Conservation (phyloP, 2,113 vertebrate species). For the Rattus rattus region DNA sequence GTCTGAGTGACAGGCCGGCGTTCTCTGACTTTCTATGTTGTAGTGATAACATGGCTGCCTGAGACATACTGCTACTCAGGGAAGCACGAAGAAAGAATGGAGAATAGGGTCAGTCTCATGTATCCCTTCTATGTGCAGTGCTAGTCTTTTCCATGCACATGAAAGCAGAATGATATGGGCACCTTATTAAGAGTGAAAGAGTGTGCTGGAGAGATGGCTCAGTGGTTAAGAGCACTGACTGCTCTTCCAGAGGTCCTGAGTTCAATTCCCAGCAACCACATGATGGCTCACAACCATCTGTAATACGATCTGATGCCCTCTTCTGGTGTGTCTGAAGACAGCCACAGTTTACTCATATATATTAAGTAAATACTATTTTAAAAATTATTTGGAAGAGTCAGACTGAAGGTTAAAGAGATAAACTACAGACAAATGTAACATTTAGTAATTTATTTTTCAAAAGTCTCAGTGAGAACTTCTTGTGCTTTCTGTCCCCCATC, state of each 20-base stretch:
- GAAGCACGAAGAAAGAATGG: neutral
- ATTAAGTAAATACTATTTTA: no score
- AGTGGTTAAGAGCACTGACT: no score
- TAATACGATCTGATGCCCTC: no score
- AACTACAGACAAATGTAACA: neutral
- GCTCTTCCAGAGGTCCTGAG: no score
- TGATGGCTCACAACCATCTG: no score
- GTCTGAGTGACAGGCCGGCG: neutral
- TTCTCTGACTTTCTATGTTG: neutral
- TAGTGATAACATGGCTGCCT: neutral
- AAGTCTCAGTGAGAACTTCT: neutral
- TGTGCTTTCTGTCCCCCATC: neutral
- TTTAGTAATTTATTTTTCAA: neutral
- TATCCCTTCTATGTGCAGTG: slow-evolving; percentile 25
- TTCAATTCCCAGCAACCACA: no score
- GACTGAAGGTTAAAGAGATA: neutral
- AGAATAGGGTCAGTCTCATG: slow-evolving; percentile 15
- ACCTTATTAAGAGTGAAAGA: neutral
- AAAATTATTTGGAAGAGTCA: neutral
- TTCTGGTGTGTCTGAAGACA: no score
- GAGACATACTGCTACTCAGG: slow-evolving; percentile 27
- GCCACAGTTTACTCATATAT: no score
- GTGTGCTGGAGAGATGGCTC: neutral
- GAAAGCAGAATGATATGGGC: neutral
- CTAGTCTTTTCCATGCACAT: slow-evolving; percentile 26